phyloP scores from a whole-genome alignment of 2,888 invertebrate species.

The Drosophila buzzatii region DNA sequence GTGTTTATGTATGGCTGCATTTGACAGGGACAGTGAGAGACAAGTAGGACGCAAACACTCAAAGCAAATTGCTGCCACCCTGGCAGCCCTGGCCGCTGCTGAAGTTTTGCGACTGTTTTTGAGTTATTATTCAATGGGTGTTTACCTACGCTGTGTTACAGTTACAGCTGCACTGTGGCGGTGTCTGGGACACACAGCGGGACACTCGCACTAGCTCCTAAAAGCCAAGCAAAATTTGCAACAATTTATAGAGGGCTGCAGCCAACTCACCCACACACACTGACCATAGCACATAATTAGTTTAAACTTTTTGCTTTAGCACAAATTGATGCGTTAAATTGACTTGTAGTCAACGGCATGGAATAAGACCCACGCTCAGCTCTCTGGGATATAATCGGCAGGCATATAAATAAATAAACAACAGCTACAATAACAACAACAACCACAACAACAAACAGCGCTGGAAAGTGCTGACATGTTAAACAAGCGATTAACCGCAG shows the following conservation, averaged over 20 bases:
- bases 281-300: conserved; percentile 52
- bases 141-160: conserved; percentile 48
- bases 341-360: conserved; percentile 31
- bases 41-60: conserved; percentile 72
- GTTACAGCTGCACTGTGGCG: conserved; percentile 11
- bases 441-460: conserved; percentile 9
- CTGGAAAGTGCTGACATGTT: conserved; percentile 74
- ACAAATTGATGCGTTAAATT: conserved; percentile 60
- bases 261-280: neutral
- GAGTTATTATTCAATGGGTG: conserved; percentile 82
- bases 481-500: conserved; percentile 80
- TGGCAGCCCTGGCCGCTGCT: conserved; percentile 7
- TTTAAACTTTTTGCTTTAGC: conserved; percentile 31
- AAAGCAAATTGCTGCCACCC: conserved; percentile 67
- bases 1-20: conserved; percentile 53
- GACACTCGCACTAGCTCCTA: conserved; percentile 57
- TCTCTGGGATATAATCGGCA: conserved; percentile 31
- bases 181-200: conserved; percentile 66
- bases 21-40: conserved; percentile 67
- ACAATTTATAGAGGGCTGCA: conserved; percentile 51
- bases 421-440: conserved; percentile 37
- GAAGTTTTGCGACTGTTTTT: conserved; percentile 79
- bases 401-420: conserved; percentile 67
- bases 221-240: conserved; percentile 54
- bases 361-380: conserved; percentile 11